phyloP scores from a whole-genome alignment of 2,797 vertebrate genomes.

The Nyctibius grandis region DNA sequence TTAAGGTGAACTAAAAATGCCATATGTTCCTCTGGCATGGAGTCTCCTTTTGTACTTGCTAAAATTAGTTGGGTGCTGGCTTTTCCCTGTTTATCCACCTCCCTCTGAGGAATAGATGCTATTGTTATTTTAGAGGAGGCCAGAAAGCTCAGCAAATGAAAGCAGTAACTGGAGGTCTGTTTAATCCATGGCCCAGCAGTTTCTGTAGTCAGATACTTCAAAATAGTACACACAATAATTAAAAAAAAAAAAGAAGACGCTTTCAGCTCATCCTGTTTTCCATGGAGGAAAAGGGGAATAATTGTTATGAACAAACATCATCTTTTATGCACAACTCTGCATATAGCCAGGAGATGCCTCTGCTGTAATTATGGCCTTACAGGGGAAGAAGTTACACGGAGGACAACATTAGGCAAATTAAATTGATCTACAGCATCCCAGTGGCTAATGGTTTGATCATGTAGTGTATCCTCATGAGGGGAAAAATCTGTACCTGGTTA shows the following conservation, averaged over 20 bases:
- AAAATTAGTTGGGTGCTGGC: neutral
- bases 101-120: neutral
- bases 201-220: neutral
- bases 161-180: neutral
- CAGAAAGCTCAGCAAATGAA: neutral
- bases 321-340: neutral
- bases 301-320: neutral
- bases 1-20: slow-evolving; percentile 32
- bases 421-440: neutral
- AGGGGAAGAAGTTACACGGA: neutral
- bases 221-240: neutral
- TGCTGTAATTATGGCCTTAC: neutral
- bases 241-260: neutral
- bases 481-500: neutral
- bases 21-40: neutral
- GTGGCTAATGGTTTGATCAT: neutral
- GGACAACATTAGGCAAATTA: neutral
- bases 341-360: neutral
- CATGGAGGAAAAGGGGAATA: neutral
- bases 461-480: neutral
- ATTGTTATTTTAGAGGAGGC: neutral
- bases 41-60: neutral
- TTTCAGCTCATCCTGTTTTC: neutral
- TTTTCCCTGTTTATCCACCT: neutral
- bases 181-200: neutral